Evolutionary conservation across 2,797 vertebrate genomes (phyloP).

Genomic region (Aythya fuligula): DNA sequence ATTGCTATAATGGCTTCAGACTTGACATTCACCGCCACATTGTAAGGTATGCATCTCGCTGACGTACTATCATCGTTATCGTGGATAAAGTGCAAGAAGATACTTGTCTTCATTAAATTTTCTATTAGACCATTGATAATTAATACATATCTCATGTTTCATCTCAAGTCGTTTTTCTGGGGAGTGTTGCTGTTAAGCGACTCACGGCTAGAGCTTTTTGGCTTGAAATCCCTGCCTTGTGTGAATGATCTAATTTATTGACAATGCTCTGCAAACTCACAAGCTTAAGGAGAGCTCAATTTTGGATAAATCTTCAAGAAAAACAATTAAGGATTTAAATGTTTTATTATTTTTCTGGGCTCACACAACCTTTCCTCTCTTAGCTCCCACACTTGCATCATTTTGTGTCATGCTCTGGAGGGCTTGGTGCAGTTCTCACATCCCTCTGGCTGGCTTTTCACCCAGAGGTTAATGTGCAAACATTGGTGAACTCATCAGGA

Average conservation of each 20-base stretch:
- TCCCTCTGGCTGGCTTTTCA: constrained; percentile 50
- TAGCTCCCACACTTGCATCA: constrained; percentile 62
- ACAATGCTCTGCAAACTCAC: constrained; percentile 56
- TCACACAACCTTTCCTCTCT: constrained; percentile 17
- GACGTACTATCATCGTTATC: constrained; percentile 60
- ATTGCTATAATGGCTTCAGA: constrained; percentile 74
- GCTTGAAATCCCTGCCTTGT: constrained; percentile 61
- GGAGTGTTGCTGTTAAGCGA: constrained; percentile 50
- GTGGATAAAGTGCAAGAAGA: constrained; percentile 69
- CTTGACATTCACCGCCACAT: constrained; percentile 49
- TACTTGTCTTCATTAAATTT: constrained; percentile 75
- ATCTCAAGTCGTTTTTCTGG: constrained; percentile 50
- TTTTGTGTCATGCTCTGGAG: constrained; percentile 61
- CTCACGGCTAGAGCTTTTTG: constrained; percentile 57
- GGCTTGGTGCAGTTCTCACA: constrained; percentile 13
- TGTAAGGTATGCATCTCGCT: constrained; percentile 57
- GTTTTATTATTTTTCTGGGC: constrained; percentile 64
- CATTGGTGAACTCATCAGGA: constrained; percentile 62
- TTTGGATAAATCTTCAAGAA: constrained; percentile 68
- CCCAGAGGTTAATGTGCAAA: constrained; percentile 58
- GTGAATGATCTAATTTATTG: constrained; percentile 76
- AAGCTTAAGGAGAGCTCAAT: constrained; percentile 41
- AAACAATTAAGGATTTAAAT: constrained; percentile 37
- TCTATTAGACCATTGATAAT: constrained; percentile 74
- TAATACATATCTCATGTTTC: constrained; percentile 73